Evolutionary conservation across 2,113 vertebrate species (phyloP).

Genomic region (Sula dactylatra): DNA sequence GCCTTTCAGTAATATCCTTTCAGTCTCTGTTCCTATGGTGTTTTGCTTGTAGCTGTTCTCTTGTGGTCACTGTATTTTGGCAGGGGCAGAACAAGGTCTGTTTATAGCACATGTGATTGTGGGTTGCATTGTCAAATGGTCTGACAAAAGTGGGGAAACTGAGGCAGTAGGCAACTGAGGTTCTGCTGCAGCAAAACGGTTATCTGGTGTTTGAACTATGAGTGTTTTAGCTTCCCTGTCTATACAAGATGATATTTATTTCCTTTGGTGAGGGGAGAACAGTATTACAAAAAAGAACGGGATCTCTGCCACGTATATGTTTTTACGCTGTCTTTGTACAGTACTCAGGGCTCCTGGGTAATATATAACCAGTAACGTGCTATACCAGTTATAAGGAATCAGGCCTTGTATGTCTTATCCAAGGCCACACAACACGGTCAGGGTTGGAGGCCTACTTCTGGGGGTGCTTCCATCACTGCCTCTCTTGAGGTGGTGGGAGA

Average conservation of each 20-base stretch:
- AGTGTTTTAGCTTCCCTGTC: background rate
- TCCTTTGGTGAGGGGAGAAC: background rate
- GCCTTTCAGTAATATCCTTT: background rate
- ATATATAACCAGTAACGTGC: background rate
- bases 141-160: background rate
- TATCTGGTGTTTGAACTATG: background rate
- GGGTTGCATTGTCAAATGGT: background rate
- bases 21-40: background rate
- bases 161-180: background rate
- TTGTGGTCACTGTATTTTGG: background rate
- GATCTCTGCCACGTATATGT: background rate
- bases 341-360: background rate
- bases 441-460: background rate
- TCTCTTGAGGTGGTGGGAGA: conserved; percentile 37
- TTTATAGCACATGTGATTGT: background rate
- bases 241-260: background rate
- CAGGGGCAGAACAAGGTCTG: background rate
- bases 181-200: background rate
- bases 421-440: background rate
- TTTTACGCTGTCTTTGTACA: background rate
- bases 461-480: background rate
- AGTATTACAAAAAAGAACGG: background rate
- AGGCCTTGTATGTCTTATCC: background rate
- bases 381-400: background rate
- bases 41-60: background rate